Conservation (phyloP, 2,888 invertebrate species). For the Eristalis tenax region DNA sequence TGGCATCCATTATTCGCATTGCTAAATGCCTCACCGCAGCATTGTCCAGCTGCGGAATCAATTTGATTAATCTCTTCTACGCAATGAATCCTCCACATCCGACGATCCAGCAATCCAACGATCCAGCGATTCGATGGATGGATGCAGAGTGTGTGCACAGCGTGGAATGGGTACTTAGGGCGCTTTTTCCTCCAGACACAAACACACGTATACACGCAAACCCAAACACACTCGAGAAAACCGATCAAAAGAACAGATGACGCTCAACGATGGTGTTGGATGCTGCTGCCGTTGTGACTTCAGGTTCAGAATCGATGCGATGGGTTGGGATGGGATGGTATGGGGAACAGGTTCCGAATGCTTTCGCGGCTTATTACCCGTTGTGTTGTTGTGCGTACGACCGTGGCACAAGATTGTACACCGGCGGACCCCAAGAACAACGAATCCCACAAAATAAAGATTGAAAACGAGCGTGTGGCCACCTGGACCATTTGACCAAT, state of each 20-base stretch:
- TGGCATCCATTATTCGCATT: constrained; percentile 70
- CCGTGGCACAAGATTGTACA: constrained; percentile 37
- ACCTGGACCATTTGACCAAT: constrained; percentile 80
- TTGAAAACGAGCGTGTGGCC: constrained; percentile 77
- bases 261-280: constrained; percentile 50
- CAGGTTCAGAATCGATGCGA: constrained; percentile 31
- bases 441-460: constrained; percentile 70
- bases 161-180: constrained; percentile 64
- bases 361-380: constrained; percentile 79
- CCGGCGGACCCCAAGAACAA: constrained; percentile 42
- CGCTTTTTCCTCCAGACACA: constrained; percentile 49
- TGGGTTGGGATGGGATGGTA: not conserved
- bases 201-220: constrained; percentile 7
- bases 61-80: constrained; percentile 73
- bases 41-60: constrained; percentile 72
- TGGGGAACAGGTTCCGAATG: constrained; percentile 72
- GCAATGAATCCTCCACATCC: constrained; percentile 72
- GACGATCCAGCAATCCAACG: constrained; percentile 16
- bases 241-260: constrained; percentile 41
- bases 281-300: constrained; percentile 63
- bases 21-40: constrained; percentile 69
- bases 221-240: constrained; percentile 38
- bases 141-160: constrained; percentile 52
- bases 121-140: constrained; percentile 49
- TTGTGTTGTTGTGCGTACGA: constrained; percentile 55